Percentiles rank a stretch among this genome's conserved stretches.
Conservation (phyloP, 2,797 vertebrate species). For the Megalops cyprinoides region DNA sequence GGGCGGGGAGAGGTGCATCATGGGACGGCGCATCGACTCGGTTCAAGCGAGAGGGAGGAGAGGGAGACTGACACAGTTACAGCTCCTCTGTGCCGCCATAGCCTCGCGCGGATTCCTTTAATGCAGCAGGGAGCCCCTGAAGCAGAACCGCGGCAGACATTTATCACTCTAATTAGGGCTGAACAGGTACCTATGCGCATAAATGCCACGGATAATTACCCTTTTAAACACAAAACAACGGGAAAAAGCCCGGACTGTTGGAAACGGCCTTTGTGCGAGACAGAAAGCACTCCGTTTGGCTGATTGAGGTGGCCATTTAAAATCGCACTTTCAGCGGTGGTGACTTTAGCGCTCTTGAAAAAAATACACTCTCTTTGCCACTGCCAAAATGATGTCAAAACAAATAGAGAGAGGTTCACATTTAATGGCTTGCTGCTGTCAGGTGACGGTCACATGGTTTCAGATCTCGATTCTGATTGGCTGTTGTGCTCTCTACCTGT, state of each 20-base stretch:
- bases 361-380: not conserved
- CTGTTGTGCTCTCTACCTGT: slow-evolving; percentile 1
- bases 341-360: not conserved
- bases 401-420: no score
- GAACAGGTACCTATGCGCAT: not conserved
- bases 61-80: not conserved
- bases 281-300: not conserved
- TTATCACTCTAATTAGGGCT: not conserved
- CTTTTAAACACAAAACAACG: not conserved
- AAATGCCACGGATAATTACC: not conserved
- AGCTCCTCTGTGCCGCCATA: not conserved
- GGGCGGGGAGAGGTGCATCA: not conserved
- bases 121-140: not conserved
- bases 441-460: not conserved
- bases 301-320: not conserved
- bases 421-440: not conserved
- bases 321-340: not conserved
- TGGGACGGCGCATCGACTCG: not conserved
- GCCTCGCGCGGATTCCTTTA: not conserved
- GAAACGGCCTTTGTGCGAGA: not conserved
- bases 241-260: not conserved
- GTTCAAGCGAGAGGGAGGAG: not conserved
- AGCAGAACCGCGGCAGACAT: not conserved
- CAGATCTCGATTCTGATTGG: not conserved
- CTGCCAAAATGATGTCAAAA: no score